Base-by-base conservation (phyloP, 2,797 vertebrate genomes). In the Monodelphis domestica region DNA sequence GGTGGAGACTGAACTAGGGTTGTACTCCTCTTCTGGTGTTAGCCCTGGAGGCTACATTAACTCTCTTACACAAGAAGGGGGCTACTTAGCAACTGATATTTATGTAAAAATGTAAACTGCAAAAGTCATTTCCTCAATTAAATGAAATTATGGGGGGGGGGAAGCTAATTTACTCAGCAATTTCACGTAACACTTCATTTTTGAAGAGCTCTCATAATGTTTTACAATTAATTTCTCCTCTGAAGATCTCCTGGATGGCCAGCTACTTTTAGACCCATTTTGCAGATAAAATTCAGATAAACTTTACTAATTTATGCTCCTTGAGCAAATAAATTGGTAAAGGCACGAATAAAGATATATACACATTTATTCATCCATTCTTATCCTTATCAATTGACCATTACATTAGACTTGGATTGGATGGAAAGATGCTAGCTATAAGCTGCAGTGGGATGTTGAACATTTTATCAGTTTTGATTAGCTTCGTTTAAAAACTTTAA, bases 401-500 rank as follows among this genome's bases (percentile, higher is more conserved):
- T 95, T 93, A 95, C 87, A 95, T 95, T 92, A 95, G 91, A 91
- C 94, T 94, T 15, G 9, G 29, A 11, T 56, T 45, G 92, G 92
- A 94, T 55, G 95, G 91, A 59, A 91, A 96, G 92, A 63, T 21
- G 24, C 89, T 94, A 26, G 24, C 89, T 94, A 26, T 92, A 88
- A 84, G 54, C 89, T 95, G 56, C 88, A 91, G 90, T 55, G 70
- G 53, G 70, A 88, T 91, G 89, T 54, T 91, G 54, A 87, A n/a
- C 90, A 53, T 78, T 92, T 93, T 94, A 96, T 95, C 92, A 90
- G 33, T 95, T 97, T 95, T 95, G 93, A 97, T 96, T 95, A 94
- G 91, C 95, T 97, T 95, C 93, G 91, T 95, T 97, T 96, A 95
- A 94, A 96, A 96, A 91, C 90, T 96, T 97, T 96, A 97, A 97